Evolutionary conservation across 2,797 vertebrate genomes (phyloP).

Genomic region (Petrocephalus schoutedeni): DNA sequence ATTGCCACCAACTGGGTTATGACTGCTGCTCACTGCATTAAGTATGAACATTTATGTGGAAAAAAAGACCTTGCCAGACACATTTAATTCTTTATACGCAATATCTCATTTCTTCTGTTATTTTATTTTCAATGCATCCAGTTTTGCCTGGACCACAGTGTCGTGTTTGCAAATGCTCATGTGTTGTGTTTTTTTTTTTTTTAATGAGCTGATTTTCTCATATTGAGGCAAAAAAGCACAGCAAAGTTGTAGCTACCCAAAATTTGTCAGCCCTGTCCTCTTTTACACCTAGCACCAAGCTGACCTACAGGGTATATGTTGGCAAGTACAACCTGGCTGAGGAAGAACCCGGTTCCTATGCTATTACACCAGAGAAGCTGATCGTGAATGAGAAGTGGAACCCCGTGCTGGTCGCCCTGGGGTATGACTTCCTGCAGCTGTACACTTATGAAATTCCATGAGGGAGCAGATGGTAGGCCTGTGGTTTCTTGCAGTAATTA

Average conservation of each 20-base stretch:
- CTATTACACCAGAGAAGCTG: slow-evolving; percentile 62
- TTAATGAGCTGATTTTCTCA: background rate
- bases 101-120: background rate
- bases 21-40: slow-evolving; percentile 76
- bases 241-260: background rate
- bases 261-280: background rate
- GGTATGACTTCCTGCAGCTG: slow-evolving; percentile 47
- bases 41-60: slow-evolving; percentile 44
- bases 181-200: background rate
- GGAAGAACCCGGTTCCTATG: slow-evolving; percentile 54
- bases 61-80: background rate
- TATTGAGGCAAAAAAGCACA: background rate
- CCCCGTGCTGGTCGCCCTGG: slow-evolving; percentile 57
- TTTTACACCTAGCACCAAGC: slow-evolving; percentile 36
- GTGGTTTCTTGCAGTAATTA: background rate
- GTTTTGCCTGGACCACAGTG: background rate
- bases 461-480: background rate
- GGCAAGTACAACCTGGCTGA: slow-evolving; percentile 67
- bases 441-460: background rate
- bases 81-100: background rate
- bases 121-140: background rate
- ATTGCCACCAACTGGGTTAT: slow-evolving; percentile 75
- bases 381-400: slow-evolving; percentile 70
- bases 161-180: background rate
- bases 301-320: slow-evolving; percentile 65